These are phyloP conservation scores for Strigamia crassipes DNA, from an alignment of 2,888 invertebrate genomes.

Conservation along the genomic window DNA sequence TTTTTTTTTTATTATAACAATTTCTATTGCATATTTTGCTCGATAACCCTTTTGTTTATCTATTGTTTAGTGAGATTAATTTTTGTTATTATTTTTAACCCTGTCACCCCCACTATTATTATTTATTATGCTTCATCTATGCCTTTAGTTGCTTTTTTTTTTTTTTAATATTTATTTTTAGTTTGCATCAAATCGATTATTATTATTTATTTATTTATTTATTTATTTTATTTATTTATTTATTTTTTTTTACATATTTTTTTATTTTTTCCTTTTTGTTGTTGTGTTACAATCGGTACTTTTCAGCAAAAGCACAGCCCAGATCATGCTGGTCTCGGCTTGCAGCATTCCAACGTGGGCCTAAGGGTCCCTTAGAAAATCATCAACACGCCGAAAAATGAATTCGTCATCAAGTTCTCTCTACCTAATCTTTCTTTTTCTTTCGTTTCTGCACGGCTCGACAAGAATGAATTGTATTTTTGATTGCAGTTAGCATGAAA, in stretches of 20 bases:
- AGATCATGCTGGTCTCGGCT: constrained; percentile 74
- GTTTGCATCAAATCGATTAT: neutral
- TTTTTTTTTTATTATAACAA: neutral
- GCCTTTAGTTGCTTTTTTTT: neutral
- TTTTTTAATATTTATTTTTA: neutral
- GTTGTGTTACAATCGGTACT: constrained; percentile 34
- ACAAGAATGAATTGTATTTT: neutral
- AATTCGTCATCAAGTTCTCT: neutral
- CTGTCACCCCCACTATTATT: neutral
- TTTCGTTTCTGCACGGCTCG: constrained; percentile 18
- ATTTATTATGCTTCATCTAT: constrained; percentile 22
- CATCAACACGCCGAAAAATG: neutral
- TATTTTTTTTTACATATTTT: neutral
- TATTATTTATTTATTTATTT: neutral
- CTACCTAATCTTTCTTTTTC: neutral
- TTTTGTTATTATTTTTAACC: neutral
- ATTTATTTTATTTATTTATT: no score
- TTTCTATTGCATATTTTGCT: constrained; percentile 4
- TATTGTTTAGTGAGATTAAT: neutral
- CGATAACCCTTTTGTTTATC: neutral
- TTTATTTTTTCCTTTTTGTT: neutral
- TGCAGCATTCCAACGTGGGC: constrained; percentile 61
- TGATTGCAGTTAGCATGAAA: constrained; percentile 12
- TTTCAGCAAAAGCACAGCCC: constrained; percentile 80
- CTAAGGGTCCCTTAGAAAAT: constrained; percentile 42